A percentile compares a stretch with the other conserved stretches of the same genome.
Conservation (phyloP, 2,113 vertebrate species). For the crab-eating macaque (Macaca fascicularis) region T2T-MFA8v1.1 NC_088375.1:153721001-153721500, state of each 20-base stretch:
- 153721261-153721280: background rate
- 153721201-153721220: too few relatives aligned
- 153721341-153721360: background rate
- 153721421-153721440: background rate
- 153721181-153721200: too few relatives aligned
- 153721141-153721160: background rate
- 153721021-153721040: background rate
- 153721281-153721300: background rate
- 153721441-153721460: background rate
- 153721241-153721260: background rate
- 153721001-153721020: background rate
- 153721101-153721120: background rate
- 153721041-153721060: background rate
- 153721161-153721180: background rate
- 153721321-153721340: background rate
- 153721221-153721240: too few relatives aligned
- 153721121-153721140: background rate
- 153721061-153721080: background rate
- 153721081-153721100: background rate
- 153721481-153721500: background rate
- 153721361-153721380: background rate
- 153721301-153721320: background rate
- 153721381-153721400: background rate
- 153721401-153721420: background rate
- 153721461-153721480: background rate